A percentile compares a stretch with the other conserved stretches of the same genome.
Conservation (phyloP, 2,797 vertebrate genomes). For the Galaxias olidus region DNA sequence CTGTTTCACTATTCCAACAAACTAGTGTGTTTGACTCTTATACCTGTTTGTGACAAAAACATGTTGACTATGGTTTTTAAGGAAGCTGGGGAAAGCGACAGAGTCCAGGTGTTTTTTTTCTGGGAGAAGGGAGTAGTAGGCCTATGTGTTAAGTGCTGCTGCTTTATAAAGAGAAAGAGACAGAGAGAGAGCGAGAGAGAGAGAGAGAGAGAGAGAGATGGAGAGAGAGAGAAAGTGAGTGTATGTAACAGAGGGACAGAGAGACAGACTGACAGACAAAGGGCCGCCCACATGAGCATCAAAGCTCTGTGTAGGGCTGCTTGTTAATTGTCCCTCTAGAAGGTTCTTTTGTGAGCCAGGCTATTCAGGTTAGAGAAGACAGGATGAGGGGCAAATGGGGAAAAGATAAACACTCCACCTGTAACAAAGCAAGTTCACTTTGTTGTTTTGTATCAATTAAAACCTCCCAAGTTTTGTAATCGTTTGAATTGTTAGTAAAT, state of each 20-base stretch:
- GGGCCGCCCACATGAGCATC: slow-evolving; percentile 34
- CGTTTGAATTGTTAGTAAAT: too few species aligned
- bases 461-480: too few species aligned
- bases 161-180: slow-evolving; percentile 2
- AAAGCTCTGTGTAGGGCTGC: slow-evolving; percentile 27
- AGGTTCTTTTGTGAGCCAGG: background rate
- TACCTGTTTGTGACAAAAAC: too few species aligned
- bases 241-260: background rate
- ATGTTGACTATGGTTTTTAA: too few species aligned
- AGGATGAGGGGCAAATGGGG: slow-evolving; percentile 6
- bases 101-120: too few species aligned
- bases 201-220: background rate
- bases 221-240: background rate
- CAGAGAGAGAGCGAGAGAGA: background rate
- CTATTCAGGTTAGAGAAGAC: slow-evolving; percentile 17
- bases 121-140: too few species aligned
- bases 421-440: slow-evolving; percentile 10
- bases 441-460: slow-evolving; percentile 2
- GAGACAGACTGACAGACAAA: slow-evolving; percentile 21
- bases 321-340: slow-evolving; percentile 33
- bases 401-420: background rate
- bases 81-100: too few species aligned
- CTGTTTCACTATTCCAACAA: too few species aligned
- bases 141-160: too few species aligned
- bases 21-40: too few species aligned